phyloP scores from a whole-genome alignment of 2,888 invertebrate species.

The Ichneumon xanthorius region DNA sequence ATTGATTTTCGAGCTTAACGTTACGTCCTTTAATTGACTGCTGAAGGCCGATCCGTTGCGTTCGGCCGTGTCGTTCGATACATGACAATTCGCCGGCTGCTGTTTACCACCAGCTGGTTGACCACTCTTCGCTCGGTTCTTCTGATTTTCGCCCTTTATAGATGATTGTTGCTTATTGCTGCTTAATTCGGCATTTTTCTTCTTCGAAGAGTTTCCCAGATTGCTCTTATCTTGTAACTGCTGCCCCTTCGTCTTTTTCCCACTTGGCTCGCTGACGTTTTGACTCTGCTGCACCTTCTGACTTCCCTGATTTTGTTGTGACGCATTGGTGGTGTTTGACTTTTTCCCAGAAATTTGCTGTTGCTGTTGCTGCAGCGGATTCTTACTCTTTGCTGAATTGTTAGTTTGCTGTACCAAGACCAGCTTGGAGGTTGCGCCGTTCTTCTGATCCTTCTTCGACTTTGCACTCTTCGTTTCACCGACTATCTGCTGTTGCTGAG shows the following conservation, averaged over 20 bases:
- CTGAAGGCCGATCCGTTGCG: constrained; percentile 75
- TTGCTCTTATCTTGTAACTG: constrained; percentile 69
- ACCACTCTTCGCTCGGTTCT: constrained; percentile 70
- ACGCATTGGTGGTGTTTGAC: constrained; percentile 42
- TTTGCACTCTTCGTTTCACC: constrained; percentile 76
- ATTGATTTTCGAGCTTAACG: constrained; percentile 78
- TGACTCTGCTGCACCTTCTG: constrained; percentile 17
- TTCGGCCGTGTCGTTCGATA: constrained; percentile 64
- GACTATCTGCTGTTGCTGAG: constrained; percentile 72
- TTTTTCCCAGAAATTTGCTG: constrained; percentile 10
- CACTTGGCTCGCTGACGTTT: constrained; percentile 43
- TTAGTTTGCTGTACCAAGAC: constrained; percentile 73
- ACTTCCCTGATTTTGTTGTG: constrained; percentile 47
- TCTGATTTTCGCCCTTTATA: constrained; percentile 75
- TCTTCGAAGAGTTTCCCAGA: constrained; percentile 58
- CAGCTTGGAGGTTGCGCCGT: constrained; percentile 79
- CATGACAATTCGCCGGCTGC: constrained; percentile 63
- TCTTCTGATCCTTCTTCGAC: constrained; percentile 82
- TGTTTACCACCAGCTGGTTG: constrained; percentile 71
- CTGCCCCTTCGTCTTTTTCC: constrained; percentile 67
- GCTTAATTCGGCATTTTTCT: constrained; percentile 58
- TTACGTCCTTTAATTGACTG: constrained; percentile 78
- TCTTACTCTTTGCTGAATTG: constrained; percentile 69
- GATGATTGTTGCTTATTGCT: constrained; percentile 63
- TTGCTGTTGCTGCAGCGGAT: constrained; percentile 42